Evolutionary conservation across 2,888 invertebrate genomes (phyloP), one percentile per base, ranked within the genome.

Genomic region (Melipona beecheii): DNA sequence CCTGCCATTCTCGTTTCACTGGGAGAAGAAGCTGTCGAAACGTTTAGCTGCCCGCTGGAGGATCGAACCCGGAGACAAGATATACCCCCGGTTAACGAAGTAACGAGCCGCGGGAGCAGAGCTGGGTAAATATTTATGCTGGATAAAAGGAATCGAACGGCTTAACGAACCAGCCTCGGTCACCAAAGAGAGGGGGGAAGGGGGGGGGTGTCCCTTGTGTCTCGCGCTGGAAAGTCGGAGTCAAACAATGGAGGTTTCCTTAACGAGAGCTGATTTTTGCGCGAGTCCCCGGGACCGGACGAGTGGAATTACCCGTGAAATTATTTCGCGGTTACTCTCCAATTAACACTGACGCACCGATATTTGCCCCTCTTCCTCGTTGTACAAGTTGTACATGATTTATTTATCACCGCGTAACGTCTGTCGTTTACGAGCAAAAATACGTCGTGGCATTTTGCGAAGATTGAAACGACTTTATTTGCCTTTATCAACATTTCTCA

Each of bases 41-140:
- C 49, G 43, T 6, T 43, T 27, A 60, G 4, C 54, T 24, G 6
- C 27, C 19, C 21, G 56, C 17, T 21, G 17, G 64, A 64, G 36
- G 58, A 76, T 70, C 76, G 60, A 72, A 31, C 54, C 27, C 13
- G 43, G 49, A 36, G 70, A 49, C 77, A 6, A 31, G 78, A 73
- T 66, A 54, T 60, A 43, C 56, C 64, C 49, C 58, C 65, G 36
- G 68, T 74, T 81, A 83, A 77, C 77, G 76, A 81, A 80, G 68
- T 80, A 66, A 75, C 80, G 52, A 68, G 68, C 69, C 60, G n/a
- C 54, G 27, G 72, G 52, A 52, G 65, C 17, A 70, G n/a, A 66
- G 58, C 3, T 36, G 60, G 31, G 66, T 70, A 83, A 81, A 81
- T 77, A 83, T 78, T 82, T 78, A 82, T 84, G 64, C 60, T 58